A percentile compares a stretch with the other conserved stretches of the same genome.
Conservation (phyloP, 2,113 vertebrate species). For the Tretioscincus oriximinensis region DNA sequence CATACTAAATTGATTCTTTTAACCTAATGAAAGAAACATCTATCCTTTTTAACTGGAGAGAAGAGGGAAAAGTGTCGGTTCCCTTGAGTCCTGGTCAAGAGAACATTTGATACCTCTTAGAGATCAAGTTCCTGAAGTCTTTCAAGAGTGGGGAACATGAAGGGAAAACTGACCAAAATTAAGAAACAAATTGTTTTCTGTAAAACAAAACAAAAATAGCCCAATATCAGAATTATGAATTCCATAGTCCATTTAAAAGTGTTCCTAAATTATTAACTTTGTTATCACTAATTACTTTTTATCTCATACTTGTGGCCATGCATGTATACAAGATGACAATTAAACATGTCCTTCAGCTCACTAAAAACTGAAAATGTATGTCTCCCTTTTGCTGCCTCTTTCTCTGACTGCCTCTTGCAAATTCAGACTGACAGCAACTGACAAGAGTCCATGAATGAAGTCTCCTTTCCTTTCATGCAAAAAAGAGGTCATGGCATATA, state of each 20-base stretch:
- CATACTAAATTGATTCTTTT: conserved; percentile 5
- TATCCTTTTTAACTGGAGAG: conserved; percentile 4
- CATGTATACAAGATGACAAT: neutral
- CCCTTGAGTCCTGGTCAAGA: conserved; percentile 13
- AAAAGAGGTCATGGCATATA: neutral
- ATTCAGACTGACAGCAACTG: neutral
- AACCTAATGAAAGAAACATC: neutral
- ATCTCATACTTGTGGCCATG: neutral
- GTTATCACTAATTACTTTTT: neutral
- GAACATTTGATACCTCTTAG: conserved; percentile 49
- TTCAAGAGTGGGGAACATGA: conserved; percentile 22
- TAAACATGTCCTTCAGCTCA: too few relatives aligned
- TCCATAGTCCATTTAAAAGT: neutral
- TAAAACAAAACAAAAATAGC: neutral
- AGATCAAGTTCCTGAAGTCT: conserved; percentile 16
- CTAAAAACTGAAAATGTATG: too few relatives aligned
- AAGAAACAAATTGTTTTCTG: conserved; percentile 18
- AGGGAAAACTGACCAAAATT: neutral
- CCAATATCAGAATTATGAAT: neutral
- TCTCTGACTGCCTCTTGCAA: too few relatives aligned
- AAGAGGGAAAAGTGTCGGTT: conserved; percentile 27
- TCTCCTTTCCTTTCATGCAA: neutral
- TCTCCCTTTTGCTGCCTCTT: too few relatives aligned
- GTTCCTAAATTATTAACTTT: neutral
- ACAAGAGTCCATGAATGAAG: neutral